These are phyloP conservation scores for Orgyia antiqua DNA, from an alignment of 2,888 invertebrate genomes.

Conservation along the genomic window DNA sequence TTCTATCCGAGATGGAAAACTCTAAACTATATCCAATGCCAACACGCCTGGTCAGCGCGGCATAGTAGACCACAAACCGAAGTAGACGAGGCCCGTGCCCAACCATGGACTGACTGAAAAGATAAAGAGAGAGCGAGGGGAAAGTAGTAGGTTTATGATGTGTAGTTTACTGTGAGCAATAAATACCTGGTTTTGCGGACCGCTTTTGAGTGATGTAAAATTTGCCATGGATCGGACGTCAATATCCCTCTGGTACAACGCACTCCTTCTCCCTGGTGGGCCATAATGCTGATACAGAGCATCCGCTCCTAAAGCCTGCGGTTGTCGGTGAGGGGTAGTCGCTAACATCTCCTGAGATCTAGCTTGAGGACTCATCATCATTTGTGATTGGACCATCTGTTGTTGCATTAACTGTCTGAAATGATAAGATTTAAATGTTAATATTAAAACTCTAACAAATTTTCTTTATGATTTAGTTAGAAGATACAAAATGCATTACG, in stretches of 20 bases:
- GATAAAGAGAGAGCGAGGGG: too few relatives aligned
- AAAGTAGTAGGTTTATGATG: too few relatives aligned
- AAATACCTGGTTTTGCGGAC: slow-evolving; percentile 57
- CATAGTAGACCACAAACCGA: too few relatives aligned
- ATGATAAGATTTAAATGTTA: slow-evolving; percentile 2
- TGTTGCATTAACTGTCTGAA: slow-evolving; percentile 66
- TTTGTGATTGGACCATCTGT: slow-evolving; percentile 70
- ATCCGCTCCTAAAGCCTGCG: slow-evolving; percentile 65
- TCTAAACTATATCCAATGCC: too few relatives aligned
- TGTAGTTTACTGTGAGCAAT: too few relatives aligned
- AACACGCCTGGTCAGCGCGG: too few relatives aligned
- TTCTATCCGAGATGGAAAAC: too few relatives aligned
- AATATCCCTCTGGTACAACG: slow-evolving; percentile 63
- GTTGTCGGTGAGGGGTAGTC: slow-evolving; percentile 52
- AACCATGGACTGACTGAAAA: too few relatives aligned
- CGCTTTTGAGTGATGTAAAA: slow-evolving; percentile 64
- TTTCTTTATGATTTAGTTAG: too few relatives aligned
- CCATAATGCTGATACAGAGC: slow-evolving; percentile 71
- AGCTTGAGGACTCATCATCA: slow-evolving; percentile 68
- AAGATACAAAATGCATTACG: too few relatives aligned
- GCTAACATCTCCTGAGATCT: slow-evolving; percentile 79
- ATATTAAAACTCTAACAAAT: too few relatives aligned
- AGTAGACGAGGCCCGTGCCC: too few relatives aligned
- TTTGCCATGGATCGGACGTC: slow-evolving; percentile 68
- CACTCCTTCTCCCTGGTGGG: slow-evolving; percentile 62